phyloP scores from a whole-genome alignment of 2,113 vertebrate species.

The Camelus bactrianus region DNA sequence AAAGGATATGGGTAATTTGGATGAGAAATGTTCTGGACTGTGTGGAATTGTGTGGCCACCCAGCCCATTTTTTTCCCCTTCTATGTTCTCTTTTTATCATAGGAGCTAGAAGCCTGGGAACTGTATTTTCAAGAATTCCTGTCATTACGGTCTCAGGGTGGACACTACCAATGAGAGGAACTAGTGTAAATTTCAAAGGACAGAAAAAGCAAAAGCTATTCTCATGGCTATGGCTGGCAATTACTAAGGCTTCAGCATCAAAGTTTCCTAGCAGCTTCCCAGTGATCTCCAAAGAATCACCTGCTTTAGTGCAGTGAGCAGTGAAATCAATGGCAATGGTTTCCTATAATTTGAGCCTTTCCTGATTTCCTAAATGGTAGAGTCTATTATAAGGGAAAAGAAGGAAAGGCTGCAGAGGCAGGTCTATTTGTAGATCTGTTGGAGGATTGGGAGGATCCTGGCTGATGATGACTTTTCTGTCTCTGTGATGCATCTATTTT shows the following conservation, averaged over 20 bases:
- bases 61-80: background rate
- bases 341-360: background rate
- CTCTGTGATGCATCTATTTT: background rate
- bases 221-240: background rate
- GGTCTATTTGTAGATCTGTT: background rate
- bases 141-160: background rate
- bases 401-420: background rate
- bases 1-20: background rate
- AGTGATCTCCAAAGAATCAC: background rate
- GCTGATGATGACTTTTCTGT: background rate
- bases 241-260: background rate
- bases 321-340: background rate
- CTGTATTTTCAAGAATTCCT: background rate
- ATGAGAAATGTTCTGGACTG: background rate
- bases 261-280: background rate
- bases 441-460: background rate
- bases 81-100: background rate
- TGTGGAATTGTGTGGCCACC: background rate
- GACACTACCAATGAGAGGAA: background rate
- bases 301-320: background rate
- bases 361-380: constrained; percentile 22
- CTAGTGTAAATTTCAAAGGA: background rate
- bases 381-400: background rate
- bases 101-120: background rate
- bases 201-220: background rate